Evolutionary conservation across 2,888 invertebrate species (phyloP).

Genomic region (Thera britannica): DNA sequence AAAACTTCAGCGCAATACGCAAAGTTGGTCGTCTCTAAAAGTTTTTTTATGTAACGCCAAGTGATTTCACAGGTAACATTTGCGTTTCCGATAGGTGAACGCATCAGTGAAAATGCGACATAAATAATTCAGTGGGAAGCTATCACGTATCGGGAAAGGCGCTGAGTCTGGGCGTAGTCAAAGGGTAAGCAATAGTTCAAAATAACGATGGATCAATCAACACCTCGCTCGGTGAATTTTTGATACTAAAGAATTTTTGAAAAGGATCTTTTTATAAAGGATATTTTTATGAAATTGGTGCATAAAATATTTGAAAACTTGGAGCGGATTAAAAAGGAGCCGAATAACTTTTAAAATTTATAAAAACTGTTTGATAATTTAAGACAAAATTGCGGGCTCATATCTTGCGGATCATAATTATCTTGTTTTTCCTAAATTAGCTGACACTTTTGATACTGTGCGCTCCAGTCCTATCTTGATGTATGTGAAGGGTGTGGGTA

Average conservation of each 20-base stretch:
- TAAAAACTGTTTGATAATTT: too few species aligned
- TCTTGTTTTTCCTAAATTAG: slow-evolving; percentile 27
- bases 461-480: slow-evolving; percentile 30
- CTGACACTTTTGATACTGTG: slow-evolving; percentile 28
- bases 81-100: slow-evolving; percentile 60
- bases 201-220: slow-evolving; percentile 15
- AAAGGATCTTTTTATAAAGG: background rate
- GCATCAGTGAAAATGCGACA: slow-evolving; percentile 62
- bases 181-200: slow-evolving; percentile 26
- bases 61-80: slow-evolving; percentile 53
- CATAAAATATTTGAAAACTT: background rate
- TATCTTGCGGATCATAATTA: slow-evolving; percentile 10
- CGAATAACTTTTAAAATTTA: too few species aligned
- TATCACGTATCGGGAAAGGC: slow-evolving; percentile 44
- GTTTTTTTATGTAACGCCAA: slow-evolving; percentile 62
- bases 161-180: slow-evolving; percentile 29
- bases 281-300: background rate
- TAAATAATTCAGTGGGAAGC: slow-evolving; percentile 64
- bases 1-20: slow-evolving; percentile 11
- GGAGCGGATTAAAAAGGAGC: too few species aligned
- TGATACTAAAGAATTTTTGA: background rate
- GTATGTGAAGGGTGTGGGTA: slow-evolving; percentile 29
- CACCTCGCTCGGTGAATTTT: background rate
- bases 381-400: slow-evolving; percentile 4
- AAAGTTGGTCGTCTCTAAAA: slow-evolving; percentile 36